Conservation (phyloP, 2,113 vertebrate species). For the Alces alces region DNA sequence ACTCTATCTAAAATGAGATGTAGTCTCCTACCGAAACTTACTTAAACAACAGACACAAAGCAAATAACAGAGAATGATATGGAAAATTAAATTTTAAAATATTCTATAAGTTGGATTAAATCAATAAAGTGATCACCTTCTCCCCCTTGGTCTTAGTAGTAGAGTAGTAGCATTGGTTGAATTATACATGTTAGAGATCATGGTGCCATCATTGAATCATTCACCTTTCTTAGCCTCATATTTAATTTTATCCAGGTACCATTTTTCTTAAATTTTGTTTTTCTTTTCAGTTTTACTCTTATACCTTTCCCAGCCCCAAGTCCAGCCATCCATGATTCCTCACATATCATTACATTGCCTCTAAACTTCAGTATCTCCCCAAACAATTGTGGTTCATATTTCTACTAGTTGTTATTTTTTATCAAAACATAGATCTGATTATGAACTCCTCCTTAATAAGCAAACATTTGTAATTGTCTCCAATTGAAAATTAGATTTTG, state of each 20-base stretch:
- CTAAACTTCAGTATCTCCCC: background rate
- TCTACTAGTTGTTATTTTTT: background rate
- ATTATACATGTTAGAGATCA: background rate
- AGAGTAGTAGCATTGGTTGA: background rate
- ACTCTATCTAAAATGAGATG: background rate
- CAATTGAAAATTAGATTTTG: background rate
- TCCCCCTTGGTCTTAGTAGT: background rate
- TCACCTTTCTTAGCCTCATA: background rate
- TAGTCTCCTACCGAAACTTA: background rate
- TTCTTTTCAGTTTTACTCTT: background rate
- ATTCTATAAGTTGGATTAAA: background rate
- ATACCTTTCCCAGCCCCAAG: background rate
- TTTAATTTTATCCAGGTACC: background rate
- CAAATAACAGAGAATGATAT: background rate
- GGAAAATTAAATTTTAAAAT: background rate
- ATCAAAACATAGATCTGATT: background rate
- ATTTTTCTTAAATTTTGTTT: background rate
- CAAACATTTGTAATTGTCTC: background rate
- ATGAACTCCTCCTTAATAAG: background rate
- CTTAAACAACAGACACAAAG: background rate
- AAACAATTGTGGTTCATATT: background rate
- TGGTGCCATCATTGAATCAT: background rate
- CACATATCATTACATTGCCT: background rate
- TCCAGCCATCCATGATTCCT: background rate
- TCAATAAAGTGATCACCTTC: background rate